Conservation (phyloP, 2,797 vertebrate species). For the Hyperoplus immaculatus region DNA sequence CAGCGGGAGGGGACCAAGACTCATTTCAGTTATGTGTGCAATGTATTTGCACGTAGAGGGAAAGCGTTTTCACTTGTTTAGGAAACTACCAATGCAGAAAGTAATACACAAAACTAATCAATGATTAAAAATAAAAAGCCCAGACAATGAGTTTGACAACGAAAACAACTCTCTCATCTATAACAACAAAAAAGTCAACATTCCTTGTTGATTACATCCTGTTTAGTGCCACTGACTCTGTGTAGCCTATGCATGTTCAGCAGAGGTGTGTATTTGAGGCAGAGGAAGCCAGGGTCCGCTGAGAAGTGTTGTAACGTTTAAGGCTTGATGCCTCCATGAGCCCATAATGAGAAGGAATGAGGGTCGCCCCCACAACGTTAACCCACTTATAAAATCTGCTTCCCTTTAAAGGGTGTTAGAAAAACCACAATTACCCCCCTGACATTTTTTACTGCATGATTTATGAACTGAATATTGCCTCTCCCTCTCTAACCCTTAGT, state of each 20-base stretch:
- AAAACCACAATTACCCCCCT: conserved; percentile 86
- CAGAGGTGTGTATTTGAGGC: conserved; percentile 35
- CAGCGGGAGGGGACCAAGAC: conserved; percentile 10
- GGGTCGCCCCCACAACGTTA: conserved; percentile 75
- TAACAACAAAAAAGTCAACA: conserved; percentile 22
- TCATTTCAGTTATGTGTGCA: conserved; percentile 56
- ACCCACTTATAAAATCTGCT: conserved; percentile 85
- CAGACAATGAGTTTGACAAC: conserved; percentile 38
- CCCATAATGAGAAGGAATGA: conserved; percentile 81
- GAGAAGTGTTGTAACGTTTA: conserved; percentile 66
- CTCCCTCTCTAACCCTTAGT: conserved; percentile 69
- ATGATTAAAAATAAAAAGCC: conserved; percentile 36
- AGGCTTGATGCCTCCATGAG: conserved; percentile 77
- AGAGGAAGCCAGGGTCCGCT: conserved; percentile 54
- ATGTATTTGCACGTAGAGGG: conserved; percentile 28
- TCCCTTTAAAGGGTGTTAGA: conserved; percentile 85
- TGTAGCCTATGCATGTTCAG: conserved; percentile 38
- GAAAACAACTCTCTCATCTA: conserved; percentile 25
- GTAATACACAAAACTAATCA: conserved; percentile 50
- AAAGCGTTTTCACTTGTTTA: conserved; percentile 57
- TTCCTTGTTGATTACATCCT: conserved; percentile 9
- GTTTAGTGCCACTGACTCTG: conserved; percentile 41
- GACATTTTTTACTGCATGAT: conserved; percentile 89
- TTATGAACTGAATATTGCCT: conserved; percentile 88
- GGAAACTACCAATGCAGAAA: conserved; percentile 34